Base-by-base conservation (phyloP, 2,113 vertebrate species). In the Mungos mungo region DNA sequence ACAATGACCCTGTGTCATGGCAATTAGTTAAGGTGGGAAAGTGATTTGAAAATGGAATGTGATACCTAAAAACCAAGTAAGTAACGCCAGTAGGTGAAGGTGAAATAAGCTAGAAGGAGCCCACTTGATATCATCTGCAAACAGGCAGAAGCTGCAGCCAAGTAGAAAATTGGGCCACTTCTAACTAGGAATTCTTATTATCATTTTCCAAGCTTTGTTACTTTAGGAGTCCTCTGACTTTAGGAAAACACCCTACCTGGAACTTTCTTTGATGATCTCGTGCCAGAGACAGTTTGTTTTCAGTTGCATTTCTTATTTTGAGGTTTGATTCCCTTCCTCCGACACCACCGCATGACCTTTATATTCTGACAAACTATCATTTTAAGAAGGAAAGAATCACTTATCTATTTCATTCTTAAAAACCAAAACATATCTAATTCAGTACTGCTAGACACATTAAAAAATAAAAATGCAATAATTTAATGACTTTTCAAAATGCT, bases 11-110 rank as follows among this genome's bases (percentile, higher is more conserved):
- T 76, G 35, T 65, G 11, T 60, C 72, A 47, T 2, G 80, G 63
- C 54, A 81, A 81, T 93, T 96, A 88, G 45, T 92, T 87, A 71
- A 84, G 82, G 27, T 76, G 47, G 54, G 35, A 85, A 95, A 87
- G 63, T 65, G 69, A 84, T 41, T 87, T 95, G 57, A 93, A 96
- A 89, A 88, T 87, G 19, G 93, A 94, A 96, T 97, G 19, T 68
- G 47, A 29, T 84, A 87, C 38, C 29, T 54, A 76, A 84, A 92
- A 81, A 5, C 41, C 50, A 74, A 88, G 33, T 65, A 85, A 93
- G 91, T 38, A n/a, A 76, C 47, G 27, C 38, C 82, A 35, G 74
- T 88, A 93, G 86, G 60, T 90, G n/a, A 47, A 66, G 25, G 84
- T 88, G 60, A 38, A 74, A 4, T 87, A 76, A 74, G 7, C 84